phyloP scores from a whole-genome alignment of 2,113 vertebrate species.

The Penelope pileata region DNA sequence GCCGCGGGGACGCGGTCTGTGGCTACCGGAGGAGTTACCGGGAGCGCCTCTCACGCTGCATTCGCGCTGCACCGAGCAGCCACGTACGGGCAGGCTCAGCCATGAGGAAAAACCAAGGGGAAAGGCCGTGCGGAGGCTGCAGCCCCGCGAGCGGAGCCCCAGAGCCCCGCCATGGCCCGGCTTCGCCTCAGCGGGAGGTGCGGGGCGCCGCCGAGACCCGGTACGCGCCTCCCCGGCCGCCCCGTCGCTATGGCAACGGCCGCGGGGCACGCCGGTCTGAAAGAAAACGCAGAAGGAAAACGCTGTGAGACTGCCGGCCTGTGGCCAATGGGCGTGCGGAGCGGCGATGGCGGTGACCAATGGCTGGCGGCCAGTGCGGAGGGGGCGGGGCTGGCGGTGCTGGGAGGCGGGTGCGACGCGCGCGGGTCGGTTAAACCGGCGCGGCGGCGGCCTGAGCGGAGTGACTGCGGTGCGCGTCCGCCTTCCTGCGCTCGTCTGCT shows the following conservation, averaged over 20 bases:
- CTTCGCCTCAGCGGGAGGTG: rapidly evolving
- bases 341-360: not conserved
- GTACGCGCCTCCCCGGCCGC: rapidly evolving
- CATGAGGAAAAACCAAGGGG: rapidly evolving
- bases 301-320: not conserved
- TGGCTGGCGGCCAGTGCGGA: rapidly evolving
- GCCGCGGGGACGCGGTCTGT: too few relatives aligned
- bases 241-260: not conserved
- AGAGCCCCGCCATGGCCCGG: rapidly evolving
- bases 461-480: rapidly evolving
- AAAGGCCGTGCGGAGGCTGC: rapidly evolving
- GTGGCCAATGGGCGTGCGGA: constrained; percentile 13
- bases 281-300: constrained; percentile 78
- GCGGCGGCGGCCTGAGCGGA: not conserved
- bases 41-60: not conserved
- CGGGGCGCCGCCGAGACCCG: rapidly evolving
- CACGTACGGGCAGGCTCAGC: not conserved
- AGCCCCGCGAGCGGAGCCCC: rapidly evolving
- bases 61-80: not conserved
- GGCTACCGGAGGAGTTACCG: rapidly evolving
- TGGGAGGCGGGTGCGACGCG: not conserved
- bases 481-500: not conserved
- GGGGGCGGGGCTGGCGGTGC: not conserved
- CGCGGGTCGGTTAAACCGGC: constrained; percentile 54
- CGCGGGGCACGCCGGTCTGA: constrained; percentile 78